phyloP scores from a whole-genome alignment of 23 tunicate species.

The Diplosoma virens region DNA sequence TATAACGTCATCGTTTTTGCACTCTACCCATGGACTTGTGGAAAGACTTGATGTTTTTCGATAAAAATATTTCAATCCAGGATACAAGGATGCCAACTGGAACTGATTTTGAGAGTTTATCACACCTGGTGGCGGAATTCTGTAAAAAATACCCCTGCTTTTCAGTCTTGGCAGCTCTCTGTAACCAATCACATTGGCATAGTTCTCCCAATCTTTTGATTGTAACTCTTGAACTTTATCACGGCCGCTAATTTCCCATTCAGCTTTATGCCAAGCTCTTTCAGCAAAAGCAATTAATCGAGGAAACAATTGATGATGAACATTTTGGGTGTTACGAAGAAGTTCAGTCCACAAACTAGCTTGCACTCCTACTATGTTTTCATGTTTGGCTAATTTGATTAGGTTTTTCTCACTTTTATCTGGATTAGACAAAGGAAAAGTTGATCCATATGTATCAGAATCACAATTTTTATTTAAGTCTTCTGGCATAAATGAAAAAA shows the following conservation, averaged over 20 bases:
- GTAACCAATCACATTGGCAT: conserved; percentile 52
- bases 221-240: no score
- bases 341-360: conserved; percentile 55
- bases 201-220: conserved; percentile 70
- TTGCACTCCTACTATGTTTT: conserved; percentile 68
- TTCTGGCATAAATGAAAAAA: conserved; percentile 45
- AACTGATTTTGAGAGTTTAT: no score
- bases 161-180: conserved; percentile 52
- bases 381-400: conserved; percentile 20
- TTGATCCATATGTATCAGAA: no score
- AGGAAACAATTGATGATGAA: conserved; percentile 68
- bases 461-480: conserved; percentile 42
- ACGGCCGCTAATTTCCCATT: no score
- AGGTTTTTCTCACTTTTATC: no score
- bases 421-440: no score
- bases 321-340: conserved; percentile 12
- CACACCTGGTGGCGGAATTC: conserved; percentile 87
- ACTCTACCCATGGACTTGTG: no score
- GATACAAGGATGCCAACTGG: no score
- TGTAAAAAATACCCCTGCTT: conserved; percentile 21
- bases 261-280: conserved; percentile 73
- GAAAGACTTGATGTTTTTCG: no score
- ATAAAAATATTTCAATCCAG: no score
- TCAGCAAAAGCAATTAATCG: conserved; percentile 72
- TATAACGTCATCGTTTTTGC: no score